phyloP scores from a whole-genome alignment of 2,888 invertebrate genomes.

The Tinea trinotella region DNA sequence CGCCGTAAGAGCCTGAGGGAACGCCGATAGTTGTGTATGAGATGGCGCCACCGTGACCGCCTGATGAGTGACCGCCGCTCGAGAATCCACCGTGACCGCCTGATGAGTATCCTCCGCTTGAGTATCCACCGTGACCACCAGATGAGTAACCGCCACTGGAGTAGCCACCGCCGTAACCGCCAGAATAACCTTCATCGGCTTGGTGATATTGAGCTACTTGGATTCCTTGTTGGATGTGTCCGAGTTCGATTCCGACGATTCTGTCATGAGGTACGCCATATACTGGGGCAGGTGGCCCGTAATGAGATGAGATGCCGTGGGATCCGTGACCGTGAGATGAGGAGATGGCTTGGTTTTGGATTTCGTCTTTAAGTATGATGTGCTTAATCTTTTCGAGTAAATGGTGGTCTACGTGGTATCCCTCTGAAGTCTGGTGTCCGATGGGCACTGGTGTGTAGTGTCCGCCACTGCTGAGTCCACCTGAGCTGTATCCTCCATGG shows the following conservation, averaged over 20 bases:
- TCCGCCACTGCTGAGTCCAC: conserved; percentile 75
- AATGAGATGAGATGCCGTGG: conserved; percentile 75
- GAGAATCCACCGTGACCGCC: conserved; percentile 31
- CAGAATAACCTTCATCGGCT: conserved; percentile 69
- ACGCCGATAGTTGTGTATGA: conserved; percentile 54
- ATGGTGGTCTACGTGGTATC: conserved; percentile 84
- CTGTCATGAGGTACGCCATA: conserved; percentile 78
- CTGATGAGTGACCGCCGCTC: conserved; percentile 29
- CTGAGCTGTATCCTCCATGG: conserved; percentile 41
- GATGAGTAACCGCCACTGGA: conserved; percentile 33
- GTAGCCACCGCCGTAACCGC: conserved; percentile 47
- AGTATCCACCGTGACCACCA: conserved; percentile 33
- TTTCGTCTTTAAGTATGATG: conserved; percentile 86
- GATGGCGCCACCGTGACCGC: conserved; percentile 35
- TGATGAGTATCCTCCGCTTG: conserved; percentile 29
- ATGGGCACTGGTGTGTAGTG: conserved; percentile 82
- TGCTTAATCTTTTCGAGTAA: conserved; percentile 87
- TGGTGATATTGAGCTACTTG: conserved; percentile 91
- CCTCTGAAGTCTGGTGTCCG: conserved; percentile 85
- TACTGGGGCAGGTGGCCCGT: conserved; percentile 78
- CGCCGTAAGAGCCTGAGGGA: conserved; percentile 63
- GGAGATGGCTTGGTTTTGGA: conserved; percentile 65
- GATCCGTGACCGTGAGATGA: conserved; percentile 56
- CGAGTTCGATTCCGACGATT: conserved; percentile 87
- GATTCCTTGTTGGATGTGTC: conserved; percentile 87